Conservation (phyloP, 2,113 vertebrate species). For the Elanoides forficatus region DNA sequence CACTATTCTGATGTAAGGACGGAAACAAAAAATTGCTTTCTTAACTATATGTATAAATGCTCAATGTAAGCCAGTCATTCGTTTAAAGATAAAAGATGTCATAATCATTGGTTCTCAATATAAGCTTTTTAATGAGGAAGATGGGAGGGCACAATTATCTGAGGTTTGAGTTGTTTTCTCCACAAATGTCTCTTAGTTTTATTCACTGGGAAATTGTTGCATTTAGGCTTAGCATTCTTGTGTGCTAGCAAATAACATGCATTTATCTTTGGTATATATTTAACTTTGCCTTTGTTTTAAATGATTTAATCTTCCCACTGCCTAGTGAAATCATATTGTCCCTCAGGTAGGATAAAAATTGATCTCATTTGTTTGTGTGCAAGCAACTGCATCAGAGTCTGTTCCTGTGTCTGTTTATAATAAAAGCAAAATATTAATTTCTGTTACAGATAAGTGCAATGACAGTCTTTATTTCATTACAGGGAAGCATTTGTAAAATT, state of each 20-base stretch:
- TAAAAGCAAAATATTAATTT: conserved; percentile 17
- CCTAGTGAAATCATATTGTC: conserved; percentile 44
- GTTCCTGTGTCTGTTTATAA: conserved; percentile 3
- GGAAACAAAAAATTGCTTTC: neutral
- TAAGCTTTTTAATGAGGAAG: neutral
- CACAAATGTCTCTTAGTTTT: neutral
- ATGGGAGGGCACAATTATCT: neutral
- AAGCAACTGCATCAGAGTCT: conserved; percentile 15
- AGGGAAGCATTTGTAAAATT: neutral
- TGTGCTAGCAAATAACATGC: neutral
- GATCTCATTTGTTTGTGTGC: conserved; percentile 42
- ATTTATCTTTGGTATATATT: neutral
- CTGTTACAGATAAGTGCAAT: neutral
- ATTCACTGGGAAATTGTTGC: neutral
- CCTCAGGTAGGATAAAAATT: conserved; percentile 36
- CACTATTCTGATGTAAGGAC: neutral
- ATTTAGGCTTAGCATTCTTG: neutral
- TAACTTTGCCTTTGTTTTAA: conserved; percentile 42
- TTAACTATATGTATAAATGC: neutral
- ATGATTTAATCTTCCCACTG: conserved; percentile 21
- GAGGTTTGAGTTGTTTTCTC: neutral
- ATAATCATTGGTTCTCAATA: neutral
- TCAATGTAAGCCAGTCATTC: neutral
- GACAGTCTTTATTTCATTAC: neutral
- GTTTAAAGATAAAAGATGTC: neutral